These are phyloP conservation scores for Myoxocephalus aenaeus DNA, from an alignment of 2,797 vertebrate species.

Conservation along the genomic window DNA sequence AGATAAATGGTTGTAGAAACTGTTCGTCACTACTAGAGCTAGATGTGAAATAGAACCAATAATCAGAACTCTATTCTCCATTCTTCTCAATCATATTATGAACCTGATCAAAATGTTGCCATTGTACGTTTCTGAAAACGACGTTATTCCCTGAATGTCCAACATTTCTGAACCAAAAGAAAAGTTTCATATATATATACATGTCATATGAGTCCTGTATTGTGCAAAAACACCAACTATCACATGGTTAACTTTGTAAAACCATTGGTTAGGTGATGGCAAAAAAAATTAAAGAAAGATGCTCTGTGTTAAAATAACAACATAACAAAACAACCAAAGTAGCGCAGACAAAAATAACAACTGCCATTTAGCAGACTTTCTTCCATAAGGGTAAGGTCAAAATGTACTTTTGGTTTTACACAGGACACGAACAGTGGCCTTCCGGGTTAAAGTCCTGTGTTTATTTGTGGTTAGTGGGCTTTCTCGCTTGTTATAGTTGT, in stretches of 20 bases:
- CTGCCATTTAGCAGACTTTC: background rate
- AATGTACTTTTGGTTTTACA: background rate
- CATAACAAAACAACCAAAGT: too few relatives aligned
- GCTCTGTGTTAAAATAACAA: too few relatives aligned
- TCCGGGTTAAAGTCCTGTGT: background rate
- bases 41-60: background rate
- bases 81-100: background rate
- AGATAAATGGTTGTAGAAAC: background rate
- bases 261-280: background rate
- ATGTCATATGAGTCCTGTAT: background rate
- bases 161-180: too few relatives aligned
- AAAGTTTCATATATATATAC: too few relatives aligned
- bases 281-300: too few relatives aligned
- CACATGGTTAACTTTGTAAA: background rate
- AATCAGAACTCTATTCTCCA: background rate
- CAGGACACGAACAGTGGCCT: background rate
- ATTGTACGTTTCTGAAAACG: too few relatives aligned
- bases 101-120: background rate
- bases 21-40: background rate
- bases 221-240: background rate
- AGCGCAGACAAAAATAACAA: background rate
- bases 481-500: too few relatives aligned
- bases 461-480: background rate
- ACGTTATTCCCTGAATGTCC: too few relatives aligned
- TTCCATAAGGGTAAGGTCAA: background rate